Percentiles rank a stretch among this genome's conserved stretches.
Evolutionary conservation across 1,140 invertebrate species (phyloP).

Genomic region (Drosophila sucinea): DNA sequence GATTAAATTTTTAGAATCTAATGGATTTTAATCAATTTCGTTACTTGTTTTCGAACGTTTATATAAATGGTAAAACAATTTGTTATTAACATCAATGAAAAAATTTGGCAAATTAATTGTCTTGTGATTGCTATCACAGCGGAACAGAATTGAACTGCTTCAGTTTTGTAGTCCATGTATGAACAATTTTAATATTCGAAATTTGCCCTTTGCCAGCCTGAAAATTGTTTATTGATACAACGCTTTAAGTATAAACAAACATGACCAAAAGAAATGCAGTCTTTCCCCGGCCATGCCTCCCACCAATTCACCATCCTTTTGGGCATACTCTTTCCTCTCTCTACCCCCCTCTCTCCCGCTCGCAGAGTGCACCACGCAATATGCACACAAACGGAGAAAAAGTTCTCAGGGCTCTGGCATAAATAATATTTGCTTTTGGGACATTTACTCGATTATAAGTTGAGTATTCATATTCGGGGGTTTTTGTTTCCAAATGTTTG

Average conservation of each 20-base stretch:
- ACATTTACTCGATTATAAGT: slow-evolving; percentile 45
- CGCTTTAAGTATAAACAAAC: slow-evolving; percentile 72
- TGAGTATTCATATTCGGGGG: slow-evolving; percentile 24
- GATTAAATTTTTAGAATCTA: no score
- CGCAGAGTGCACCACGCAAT: slow-evolving; percentile 25
- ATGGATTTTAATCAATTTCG: no score
- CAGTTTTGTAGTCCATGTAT: slow-evolving; percentile 16
- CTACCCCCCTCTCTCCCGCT: no score
- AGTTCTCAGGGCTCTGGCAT: slow-evolving; percentile 67
- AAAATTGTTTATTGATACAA: slow-evolving; percentile 65
- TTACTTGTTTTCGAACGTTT: no score
- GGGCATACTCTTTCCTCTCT: not conserved
- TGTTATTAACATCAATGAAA: no score
- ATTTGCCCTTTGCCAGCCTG: slow-evolving; percentile 60
- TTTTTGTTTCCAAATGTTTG: slow-evolving; percentile 53
- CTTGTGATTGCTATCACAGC: not conserved
- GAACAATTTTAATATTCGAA: slow-evolving; percentile 46
- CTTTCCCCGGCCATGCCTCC: slow-evolving; percentile 1
- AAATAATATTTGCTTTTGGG: slow-evolving; percentile 57
- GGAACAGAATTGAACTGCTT: not conserved
- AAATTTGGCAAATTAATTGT: not conserved
- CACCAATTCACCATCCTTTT: not conserved
- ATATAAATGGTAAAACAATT: no score
- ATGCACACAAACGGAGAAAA: slow-evolving; percentile 59
- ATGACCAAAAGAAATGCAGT: slow-evolving; percentile 60